phyloP scores from a whole-genome alignment of 2,888 invertebrate species.

The Pollenia angustigena region DNA sequence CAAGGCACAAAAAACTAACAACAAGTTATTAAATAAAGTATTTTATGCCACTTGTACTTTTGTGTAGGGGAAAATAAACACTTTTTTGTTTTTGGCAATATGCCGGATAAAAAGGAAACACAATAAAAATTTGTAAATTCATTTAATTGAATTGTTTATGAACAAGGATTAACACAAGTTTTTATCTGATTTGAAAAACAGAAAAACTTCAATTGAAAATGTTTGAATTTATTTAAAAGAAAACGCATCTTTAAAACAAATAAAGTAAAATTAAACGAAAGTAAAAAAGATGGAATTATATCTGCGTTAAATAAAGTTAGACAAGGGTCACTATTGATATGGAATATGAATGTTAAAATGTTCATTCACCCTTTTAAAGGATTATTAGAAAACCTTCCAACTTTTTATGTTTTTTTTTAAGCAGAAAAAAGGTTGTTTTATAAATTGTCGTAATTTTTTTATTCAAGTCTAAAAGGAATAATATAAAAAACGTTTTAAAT shows the following conservation, averaged over 20 bases:
- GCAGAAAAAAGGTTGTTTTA: neutral
- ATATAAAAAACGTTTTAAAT: neutral
- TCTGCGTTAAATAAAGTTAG: constrained; percentile 49
- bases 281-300: constrained; percentile 8
- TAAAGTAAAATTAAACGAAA: neutral
- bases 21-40: neutral
- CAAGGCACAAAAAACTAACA: no score
- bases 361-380: constrained; percentile 29
- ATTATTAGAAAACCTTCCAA: neutral
- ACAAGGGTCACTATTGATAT: constrained; percentile 7
- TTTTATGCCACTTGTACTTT: neutral
- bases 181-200: constrained; percentile 1
- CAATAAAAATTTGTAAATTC: constrained; percentile 25
- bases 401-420: neutral
- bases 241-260: neutral
- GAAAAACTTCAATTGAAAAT: constrained; percentile 18
- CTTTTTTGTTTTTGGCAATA: neutral
- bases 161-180: constrained; percentile 9
- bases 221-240: neutral
- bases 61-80: neutral
- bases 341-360: neutral
- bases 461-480: neutral
- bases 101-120: neutral
- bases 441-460: constrained; percentile 5
- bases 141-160: constrained; percentile 51